phyloP scores from a whole-genome alignment of 1,140 invertebrate genomes.

The Drosophila nasuta region DNA sequence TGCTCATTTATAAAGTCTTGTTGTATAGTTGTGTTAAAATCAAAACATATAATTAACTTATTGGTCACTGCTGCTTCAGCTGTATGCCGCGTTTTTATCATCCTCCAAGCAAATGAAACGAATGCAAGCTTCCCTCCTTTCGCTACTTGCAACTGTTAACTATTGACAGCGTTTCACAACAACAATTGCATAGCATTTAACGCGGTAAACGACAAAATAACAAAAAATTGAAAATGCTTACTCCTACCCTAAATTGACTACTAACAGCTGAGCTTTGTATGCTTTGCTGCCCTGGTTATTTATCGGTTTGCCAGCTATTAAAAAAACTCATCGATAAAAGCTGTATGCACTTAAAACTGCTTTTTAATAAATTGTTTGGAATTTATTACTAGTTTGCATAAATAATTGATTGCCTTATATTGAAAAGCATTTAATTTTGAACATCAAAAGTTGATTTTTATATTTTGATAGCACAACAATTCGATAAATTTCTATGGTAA shows the following conservation, averaged over 20 bases:
- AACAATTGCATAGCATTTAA: background rate
- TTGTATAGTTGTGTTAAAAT: background rate
- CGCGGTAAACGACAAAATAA: background rate
- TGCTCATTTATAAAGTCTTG: slow-evolving; percentile 28
- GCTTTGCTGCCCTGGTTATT: too few relatives aligned
- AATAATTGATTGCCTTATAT: too few relatives aligned
- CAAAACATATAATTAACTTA: background rate
- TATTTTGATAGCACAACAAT: background rate
- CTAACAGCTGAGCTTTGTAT: too few relatives aligned
- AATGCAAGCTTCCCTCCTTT: background rate
- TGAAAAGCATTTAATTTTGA: too few relatives aligned
- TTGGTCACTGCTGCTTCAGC: background rate
- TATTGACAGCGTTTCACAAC: background rate
- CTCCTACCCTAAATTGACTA: too few relatives aligned
- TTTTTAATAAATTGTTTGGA: background rate
- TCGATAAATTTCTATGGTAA: background rate
- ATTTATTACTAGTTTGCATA: too few relatives aligned
- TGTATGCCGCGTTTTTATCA: background rate
- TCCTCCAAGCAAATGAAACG: background rate
- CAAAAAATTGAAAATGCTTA: background rate
- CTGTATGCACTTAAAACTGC: background rate
- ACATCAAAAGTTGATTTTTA: background rate
- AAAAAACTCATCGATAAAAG: slow-evolving; percentile 1
- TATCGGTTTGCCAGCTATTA: too few relatives aligned
- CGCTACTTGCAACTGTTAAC: background rate